Conservation (phyloP, 2,888 invertebrate species). For the Carpatolechia fugitivella region DNA sequence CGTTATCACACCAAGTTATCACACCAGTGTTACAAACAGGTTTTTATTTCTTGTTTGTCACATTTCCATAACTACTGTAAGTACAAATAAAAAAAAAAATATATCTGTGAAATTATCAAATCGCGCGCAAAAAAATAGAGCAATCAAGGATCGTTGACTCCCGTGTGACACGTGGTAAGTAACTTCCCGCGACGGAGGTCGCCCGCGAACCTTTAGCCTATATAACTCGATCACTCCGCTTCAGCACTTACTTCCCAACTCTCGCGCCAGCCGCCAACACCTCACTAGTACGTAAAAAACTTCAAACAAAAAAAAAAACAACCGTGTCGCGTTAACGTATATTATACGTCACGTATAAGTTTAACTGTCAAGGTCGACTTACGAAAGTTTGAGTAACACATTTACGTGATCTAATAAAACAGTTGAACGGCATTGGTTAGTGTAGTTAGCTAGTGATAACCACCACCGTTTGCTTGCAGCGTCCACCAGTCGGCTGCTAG, state of each 20-base stretch:
- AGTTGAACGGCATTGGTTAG: slow-evolving; percentile 47
- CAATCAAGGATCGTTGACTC: slow-evolving; percentile 1
- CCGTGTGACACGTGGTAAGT: slow-evolving; percentile 10
- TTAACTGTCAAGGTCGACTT: slow-evolving; percentile 46
- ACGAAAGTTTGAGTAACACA: slow-evolving; percentile 43
- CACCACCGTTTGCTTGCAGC: slow-evolving; percentile 62
- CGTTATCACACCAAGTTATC: too few relatives aligned
- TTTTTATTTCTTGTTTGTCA: too few relatives aligned
- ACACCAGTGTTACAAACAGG: too few relatives aligned
- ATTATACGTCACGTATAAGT: slow-evolving; percentile 12
- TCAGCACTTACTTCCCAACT: slow-evolving; percentile 63
- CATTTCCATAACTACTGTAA: too few relatives aligned
- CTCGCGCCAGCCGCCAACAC: slow-evolving; percentile 64
- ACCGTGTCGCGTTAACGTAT: slow-evolving; percentile 26
- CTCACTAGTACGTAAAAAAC: slow-evolving; percentile 39
- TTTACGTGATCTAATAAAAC: slow-evolving; percentile 48
- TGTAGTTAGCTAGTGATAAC: slow-evolving; percentile 28
- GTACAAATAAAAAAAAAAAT: too few relatives aligned
- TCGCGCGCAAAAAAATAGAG: slow-evolving; percentile 16
- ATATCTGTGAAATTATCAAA: too few relatives aligned
- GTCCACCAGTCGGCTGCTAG: slow-evolving; percentile 30
- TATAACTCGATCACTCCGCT: slow-evolving; percentile 63
- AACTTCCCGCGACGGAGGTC: slow-evolving; percentile 68
- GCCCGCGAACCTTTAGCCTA: slow-evolving; percentile 58
- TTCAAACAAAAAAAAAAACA: background rate